phyloP scores from a whole-genome alignment of 2,888 invertebrate species.

The Acrobasis consociella region DNA sequence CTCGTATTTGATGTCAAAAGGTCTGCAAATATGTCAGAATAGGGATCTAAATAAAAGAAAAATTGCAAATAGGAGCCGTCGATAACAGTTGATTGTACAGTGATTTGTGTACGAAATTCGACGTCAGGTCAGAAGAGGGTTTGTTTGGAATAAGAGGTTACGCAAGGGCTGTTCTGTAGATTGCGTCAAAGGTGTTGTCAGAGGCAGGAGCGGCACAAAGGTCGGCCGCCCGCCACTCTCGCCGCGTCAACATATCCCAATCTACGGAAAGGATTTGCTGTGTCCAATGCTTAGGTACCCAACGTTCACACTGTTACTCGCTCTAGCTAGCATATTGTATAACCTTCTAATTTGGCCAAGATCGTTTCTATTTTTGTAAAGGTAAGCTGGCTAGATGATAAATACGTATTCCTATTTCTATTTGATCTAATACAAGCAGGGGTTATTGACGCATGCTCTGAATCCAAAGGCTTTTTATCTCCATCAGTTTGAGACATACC shows the following conservation, averaged over 20 bases:
- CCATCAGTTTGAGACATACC: too few species aligned
- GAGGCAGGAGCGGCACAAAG: constrained; percentile 65
- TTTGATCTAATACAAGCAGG: too few species aligned
- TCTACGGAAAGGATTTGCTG: constrained; percentile 71
- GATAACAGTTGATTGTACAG: constrained; percentile 43
- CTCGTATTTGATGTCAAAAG: not conserved
- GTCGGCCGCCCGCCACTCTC: constrained; percentile 49
- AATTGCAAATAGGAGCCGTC: constrained; percentile 54
- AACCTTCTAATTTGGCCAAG: too few species aligned
- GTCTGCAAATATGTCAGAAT: not conserved
- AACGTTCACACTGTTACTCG: constrained; percentile 36
- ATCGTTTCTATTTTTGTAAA: too few species aligned
- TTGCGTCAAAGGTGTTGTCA: constrained; percentile 72
- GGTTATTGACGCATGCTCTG: too few species aligned
- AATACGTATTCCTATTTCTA: too few species aligned
- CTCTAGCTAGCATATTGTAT: not conserved
- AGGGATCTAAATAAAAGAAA: constrained; percentile 16
- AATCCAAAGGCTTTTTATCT: too few species aligned
- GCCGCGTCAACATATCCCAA: constrained; percentile 54
- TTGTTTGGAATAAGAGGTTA: constrained; percentile 58
- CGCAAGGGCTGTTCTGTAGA: constrained; percentile 62
- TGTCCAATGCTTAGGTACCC: constrained; percentile 47
- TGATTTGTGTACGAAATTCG: constrained; percentile 62
- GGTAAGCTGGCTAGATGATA: too few species aligned
- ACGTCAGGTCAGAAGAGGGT: constrained; percentile 57